Base-by-base conservation (phyloP, 2,113 vertebrate genomes). In the Zootoca vivipara region DNA sequence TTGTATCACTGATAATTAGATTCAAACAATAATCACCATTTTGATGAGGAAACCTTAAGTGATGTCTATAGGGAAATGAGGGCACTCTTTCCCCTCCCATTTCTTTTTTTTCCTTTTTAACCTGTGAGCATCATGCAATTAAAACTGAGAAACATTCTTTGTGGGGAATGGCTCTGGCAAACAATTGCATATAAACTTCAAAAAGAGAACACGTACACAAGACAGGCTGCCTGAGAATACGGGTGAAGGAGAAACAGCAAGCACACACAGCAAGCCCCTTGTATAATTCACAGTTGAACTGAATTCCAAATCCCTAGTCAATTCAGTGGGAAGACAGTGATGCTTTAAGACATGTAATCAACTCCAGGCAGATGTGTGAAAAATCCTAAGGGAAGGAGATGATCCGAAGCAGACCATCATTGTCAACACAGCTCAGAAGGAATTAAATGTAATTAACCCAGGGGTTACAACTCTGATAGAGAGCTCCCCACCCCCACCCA, bases 281-380 rank as follows among this genome's bases (percentile, higher is more conserved):
- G 88, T 72, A 92, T 1, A 91, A 89, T 87, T 79, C 80, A 85
- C 26, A 89, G 30, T 78, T 82, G 92, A 95, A 89, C 90, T 92
- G 92, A 88, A 89, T 91, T 90, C 77, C 83, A 90, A 95, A 90
- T 93, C 87, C 87, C 91, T 42, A 26, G 85, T 89, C 87, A 94
- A 91, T 92, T 88, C 84, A 82, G 67, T 78, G 70, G 0, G 85
- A 92, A 90, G 93, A 86, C 89, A 92, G 65, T n/a, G 72, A 93
- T 90, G 90, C 87, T 92, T 93, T 89, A 92, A 91, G 90, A 87
- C 88, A 90, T 88, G 88, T 88, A 95, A 94, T 93, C 92, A 93
- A 90, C 90, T 94, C 92, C 89, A 90, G 92, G 85, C 0, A 0
- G 89, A 89, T 95, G 92, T 89, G 26, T 90, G 87, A 87, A 93